Base-by-base conservation (phyloP, 2,797 vertebrate species). In the Eulemur albifrons region DNA sequence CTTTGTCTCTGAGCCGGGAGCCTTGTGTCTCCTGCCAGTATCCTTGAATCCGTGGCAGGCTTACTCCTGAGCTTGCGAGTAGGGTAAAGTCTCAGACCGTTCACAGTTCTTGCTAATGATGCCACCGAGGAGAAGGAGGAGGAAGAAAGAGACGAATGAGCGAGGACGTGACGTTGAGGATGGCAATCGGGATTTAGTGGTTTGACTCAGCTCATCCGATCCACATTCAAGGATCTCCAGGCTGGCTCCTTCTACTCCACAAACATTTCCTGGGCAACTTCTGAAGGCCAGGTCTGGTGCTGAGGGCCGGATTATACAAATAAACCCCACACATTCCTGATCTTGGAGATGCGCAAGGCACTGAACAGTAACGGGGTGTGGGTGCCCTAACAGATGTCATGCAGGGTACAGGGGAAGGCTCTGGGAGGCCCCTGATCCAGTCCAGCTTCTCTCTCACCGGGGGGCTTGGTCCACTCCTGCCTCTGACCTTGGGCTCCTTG, bases 351-450 rank as follows among this genome's bases (percentile, higher is more conserved):
- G 7, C 45, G 2, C 12, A 57, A 57, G 27, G 23, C 23, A 11
- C 15, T 43, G 27, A 80, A 21, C 0, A 30, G 61, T 17, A 52
- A 27, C 0, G 7, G 11, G 48, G 7, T 7, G 2, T 5, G 4
- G 32, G n/a, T 1, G 7, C 17, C 48, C 54, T 43, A 32, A 65
- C 4, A 85, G 40, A 27, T 7, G 2, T 38, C 18, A 61, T 40
- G 14, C 7, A 61, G 52, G 32, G 32, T 23, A 40, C 6, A 7
- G 18, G 52, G 54, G 40, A 9, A 20, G 12, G 0, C 12, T 14
- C 23, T 10, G n/a, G 35, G 76, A 48, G 18, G 4, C 40, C 27
- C 35, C 13, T 20, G 10, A 45, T 32, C 12, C 23, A 63, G 35
- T 27, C 9, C 18, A 70, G 20, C 38, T 57, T 75, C 81, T 69